These are phyloP conservation scores for Porites evermanni DNA, from an alignment of 92 coral and sea anemone genomes.

Conservation along the genomic window DNA sequence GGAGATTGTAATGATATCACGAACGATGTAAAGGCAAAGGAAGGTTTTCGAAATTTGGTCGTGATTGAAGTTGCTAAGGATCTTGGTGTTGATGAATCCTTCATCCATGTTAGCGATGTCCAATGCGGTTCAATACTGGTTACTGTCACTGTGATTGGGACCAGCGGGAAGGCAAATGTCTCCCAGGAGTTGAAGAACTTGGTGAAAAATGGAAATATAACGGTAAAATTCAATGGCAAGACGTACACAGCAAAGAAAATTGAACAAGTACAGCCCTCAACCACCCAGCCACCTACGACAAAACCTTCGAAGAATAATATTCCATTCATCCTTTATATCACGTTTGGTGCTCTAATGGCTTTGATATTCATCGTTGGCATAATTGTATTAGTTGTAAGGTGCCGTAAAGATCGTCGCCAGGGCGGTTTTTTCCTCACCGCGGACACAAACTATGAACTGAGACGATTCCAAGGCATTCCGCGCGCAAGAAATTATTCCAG, in stretches of 20 bases:
- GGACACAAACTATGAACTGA: slow-evolving; percentile 78
- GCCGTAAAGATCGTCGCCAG: slow-evolving; percentile 75
- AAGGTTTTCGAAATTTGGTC: slow-evolving; percentile 46
- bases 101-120: slow-evolving; percentile 40
- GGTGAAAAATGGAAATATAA: slow-evolving; percentile 47
- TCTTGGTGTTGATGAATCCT: slow-evolving; percentile 28
- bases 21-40: slow-evolving; percentile 1
- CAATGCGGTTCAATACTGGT: slow-evolving; percentile 83
- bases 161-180: slow-evolving; percentile 53
- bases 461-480: slow-evolving; percentile 70
- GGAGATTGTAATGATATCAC: slow-evolving; percentile 59
- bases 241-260: slow-evolving; percentile 52
- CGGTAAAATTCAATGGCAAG: slow-evolving; percentile 44
- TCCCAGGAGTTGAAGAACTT: slow-evolving; percentile 43
- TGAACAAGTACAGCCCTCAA: slow-evolving; percentile 38
- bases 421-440: slow-evolving; percentile 66
- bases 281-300: slow-evolving; percentile 28
- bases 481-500: slow-evolving; percentile 66
- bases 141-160: slow-evolving; percentile 64
- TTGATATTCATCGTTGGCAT: slow-evolving; percentile 81
- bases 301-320: slow-evolving; percentile 41
- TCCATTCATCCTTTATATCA: slow-evolving; percentile 78
- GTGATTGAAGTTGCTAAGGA: slow-evolving; percentile 11
- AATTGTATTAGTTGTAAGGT: slow-evolving; percentile 68
- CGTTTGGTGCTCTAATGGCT: slow-evolving; percentile 86